Evolutionary conservation across 2,113 vertebrate species (phyloP).

Genomic region (Kryptolebias marmoratus): DNA sequence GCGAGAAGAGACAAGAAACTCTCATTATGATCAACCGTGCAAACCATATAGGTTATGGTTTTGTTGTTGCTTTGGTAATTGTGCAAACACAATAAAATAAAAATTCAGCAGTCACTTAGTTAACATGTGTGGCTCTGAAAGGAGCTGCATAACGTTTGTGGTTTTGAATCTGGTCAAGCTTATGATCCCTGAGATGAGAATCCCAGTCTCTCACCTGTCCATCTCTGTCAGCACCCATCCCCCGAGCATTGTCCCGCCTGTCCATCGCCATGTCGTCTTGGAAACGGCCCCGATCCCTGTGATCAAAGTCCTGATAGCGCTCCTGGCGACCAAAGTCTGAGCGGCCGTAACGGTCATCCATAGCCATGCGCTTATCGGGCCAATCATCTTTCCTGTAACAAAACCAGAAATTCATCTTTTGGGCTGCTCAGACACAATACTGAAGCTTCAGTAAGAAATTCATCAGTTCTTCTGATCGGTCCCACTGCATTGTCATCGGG

Average conservation of each 20-base stretch:
- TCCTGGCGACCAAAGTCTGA: slow-evolving; percentile 87
- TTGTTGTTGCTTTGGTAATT: too few relatives aligned
- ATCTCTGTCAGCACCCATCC: slow-evolving; percentile 84
- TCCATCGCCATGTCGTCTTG: slow-evolving; percentile 84
- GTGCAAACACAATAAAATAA: too few relatives aligned
- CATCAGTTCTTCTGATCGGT: not conserved
- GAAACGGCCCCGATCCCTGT: slow-evolving; percentile 89
- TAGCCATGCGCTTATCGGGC: slow-evolving; percentile 87
- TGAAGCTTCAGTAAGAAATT: too few relatives aligned
- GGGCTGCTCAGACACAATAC: not conserved
- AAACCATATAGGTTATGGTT: too few relatives aligned
- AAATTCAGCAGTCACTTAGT: not conserved
- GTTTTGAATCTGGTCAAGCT: too few relatives aligned
- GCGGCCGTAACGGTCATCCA: slow-evolving; percentile 87
- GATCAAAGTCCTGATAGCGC: slow-evolving; percentile 91
- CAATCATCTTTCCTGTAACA: slow-evolving; percentile 89
- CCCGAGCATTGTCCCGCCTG: slow-evolving; percentile 86
- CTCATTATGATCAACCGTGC: too few relatives aligned
- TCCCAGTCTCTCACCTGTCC: slow-evolving; percentile 59
- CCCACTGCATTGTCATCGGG: not conserved
- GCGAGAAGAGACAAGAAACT: slow-evolving; percentile 3
- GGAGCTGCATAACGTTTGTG: not conserved
- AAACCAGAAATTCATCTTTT: not conserved
- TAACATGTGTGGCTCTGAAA: not conserved
- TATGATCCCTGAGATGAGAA: too few relatives aligned